Base-by-base conservation (phyloP, 2,113 vertebrate genomes). In the Polypterus senegalus region DNA sequence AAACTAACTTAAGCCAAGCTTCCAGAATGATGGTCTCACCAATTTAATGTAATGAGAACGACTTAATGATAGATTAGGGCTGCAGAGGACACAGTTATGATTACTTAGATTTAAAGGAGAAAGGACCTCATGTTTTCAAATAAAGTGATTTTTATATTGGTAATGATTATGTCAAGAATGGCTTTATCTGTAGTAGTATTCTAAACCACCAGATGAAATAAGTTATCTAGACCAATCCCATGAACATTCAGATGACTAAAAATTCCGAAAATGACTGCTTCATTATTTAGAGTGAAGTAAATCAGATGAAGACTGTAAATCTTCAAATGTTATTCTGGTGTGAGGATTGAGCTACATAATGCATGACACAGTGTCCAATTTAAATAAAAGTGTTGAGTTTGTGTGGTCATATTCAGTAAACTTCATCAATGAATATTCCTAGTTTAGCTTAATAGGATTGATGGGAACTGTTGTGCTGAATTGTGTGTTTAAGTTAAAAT, bases 141-240 rank as follows among this genome's bases (percentile, higher is more conserved):
- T 59, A 59, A 4, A 59, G 48, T 59, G 44, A 59, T 27, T 59
- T 59, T 59, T 46, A 58, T 58, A 46, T 58, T 58, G 46, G 57
- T 58, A 46, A 58, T 58, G 46, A 58, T 58, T 4, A 58, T 58
- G 5, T 64, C 47, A 64, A 27, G 51, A 53, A 62, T 61, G 60
- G 61, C 61, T 62, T 62, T 53, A 52, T 46, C 61, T 62, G n/a
- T 61, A 49, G 7, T 62, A 49, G 54, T 62, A 9, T 62, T 62
- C 61, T 62, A 43, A 62, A 62, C 61, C 61, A 47, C 52, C 51
- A 47, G 61, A 27, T 27, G 9, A 27, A 54, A 49, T 62, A 10
- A 46, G 52, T 62, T 55, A n/a, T 54, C 46, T 6, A 54, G 44
- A 46, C 4, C 54, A 43, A 62, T 47, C 9, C 55, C 52, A 62